Conservation (phyloP, 2,888 invertebrate genomes). For the Dolichopus griseipennis region DNA sequence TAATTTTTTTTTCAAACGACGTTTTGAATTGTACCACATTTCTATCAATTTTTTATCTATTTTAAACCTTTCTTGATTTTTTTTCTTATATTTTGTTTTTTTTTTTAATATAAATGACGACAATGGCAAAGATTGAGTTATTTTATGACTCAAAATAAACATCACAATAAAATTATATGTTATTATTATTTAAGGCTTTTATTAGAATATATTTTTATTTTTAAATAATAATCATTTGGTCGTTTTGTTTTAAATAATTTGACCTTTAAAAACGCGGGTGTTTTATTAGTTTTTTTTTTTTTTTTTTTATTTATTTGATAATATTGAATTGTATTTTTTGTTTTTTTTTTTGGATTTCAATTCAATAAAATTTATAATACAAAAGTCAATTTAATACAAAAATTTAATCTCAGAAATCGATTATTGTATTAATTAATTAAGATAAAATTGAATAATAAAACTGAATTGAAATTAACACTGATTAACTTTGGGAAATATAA, state of each 20-base stretch:
- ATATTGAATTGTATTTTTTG: neutral
- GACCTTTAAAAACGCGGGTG: neutral
- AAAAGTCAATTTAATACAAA: too few species aligned
- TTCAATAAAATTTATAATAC: neutral
- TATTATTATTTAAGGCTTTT: neutral
- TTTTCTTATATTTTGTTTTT: too few species aligned
- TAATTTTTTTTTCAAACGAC: too few species aligned
- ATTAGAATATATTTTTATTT: neutral
- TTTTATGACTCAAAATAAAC: conserved; percentile 1
- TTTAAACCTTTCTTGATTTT: too few species aligned
- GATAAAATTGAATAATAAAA: too few species aligned
- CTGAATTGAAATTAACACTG: too few species aligned
- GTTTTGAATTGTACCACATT: neutral
- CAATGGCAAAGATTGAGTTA: neutral
- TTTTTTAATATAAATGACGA: neutral
- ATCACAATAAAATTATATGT: neutral
- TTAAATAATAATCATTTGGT: neutral
- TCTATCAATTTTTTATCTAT: too few species aligned
- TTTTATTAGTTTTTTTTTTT: neutral
- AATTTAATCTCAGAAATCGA: too few species aligned
- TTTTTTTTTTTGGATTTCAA: neutral
- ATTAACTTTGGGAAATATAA: too few species aligned
- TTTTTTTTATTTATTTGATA: neutral
- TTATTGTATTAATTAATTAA: too few species aligned
- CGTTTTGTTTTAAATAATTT: neutral